A percentile compares a stretch with the other conserved stretches of the same genome.
phyloP scores from a whole-genome alignment of 2,797 vertebrate species.

The Yasuhikotakia modesta region DNA sequence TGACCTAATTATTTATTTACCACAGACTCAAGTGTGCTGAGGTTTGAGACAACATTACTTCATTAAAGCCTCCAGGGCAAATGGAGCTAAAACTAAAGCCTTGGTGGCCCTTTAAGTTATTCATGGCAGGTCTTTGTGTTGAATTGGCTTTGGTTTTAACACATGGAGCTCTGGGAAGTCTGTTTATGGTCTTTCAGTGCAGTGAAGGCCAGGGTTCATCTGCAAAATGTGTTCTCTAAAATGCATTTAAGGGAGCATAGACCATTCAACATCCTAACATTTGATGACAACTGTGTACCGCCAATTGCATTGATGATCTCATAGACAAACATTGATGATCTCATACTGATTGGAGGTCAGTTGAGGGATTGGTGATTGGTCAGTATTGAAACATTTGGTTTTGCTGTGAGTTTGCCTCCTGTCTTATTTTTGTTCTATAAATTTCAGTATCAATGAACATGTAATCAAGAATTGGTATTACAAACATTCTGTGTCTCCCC shows the following conservation, averaged over 20 bases:
- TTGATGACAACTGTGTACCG: slow-evolving; percentile 32
- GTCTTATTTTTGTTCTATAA: slow-evolving; percentile 50
- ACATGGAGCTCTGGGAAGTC: slow-evolving; percentile 47
- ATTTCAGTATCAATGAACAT: slow-evolving; percentile 21
- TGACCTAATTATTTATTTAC: slow-evolving; percentile 18
- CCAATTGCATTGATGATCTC: slow-evolving; percentile 4
- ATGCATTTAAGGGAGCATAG: slow-evolving; percentile 59
- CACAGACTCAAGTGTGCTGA: slow-evolving; percentile 2
- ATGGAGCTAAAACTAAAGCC: slow-evolving; percentile 4
- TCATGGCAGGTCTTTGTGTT: slow-evolving; percentile 55
- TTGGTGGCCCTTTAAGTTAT: slow-evolving; percentile 27
- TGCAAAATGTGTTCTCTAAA: slow-evolving; percentile 64
- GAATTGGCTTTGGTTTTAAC: slow-evolving; percentile 49
- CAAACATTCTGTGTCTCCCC: slow-evolving; percentile 43
- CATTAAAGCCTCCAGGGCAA: slow-evolving; percentile 23
- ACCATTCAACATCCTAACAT: slow-evolving; percentile 43
- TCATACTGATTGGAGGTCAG: slow-evolving; percentile 23
- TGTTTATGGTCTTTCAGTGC: slow-evolving; percentile 56
- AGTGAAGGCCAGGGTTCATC: slow-evolving; percentile 63
- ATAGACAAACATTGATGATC: slow-evolving; percentile 28
- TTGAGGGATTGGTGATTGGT: background rate
- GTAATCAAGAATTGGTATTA: slow-evolving; percentile 41
- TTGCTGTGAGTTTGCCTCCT: background rate
- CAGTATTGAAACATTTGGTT: slow-evolving; percentile 7
- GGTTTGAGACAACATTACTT: slow-evolving; percentile 32